Evolutionary conservation across 2,797 vertebrate genomes (phyloP), one percentile per base, ranked within the genome.

Genomic region (Dermochelys coriacea): DNA sequence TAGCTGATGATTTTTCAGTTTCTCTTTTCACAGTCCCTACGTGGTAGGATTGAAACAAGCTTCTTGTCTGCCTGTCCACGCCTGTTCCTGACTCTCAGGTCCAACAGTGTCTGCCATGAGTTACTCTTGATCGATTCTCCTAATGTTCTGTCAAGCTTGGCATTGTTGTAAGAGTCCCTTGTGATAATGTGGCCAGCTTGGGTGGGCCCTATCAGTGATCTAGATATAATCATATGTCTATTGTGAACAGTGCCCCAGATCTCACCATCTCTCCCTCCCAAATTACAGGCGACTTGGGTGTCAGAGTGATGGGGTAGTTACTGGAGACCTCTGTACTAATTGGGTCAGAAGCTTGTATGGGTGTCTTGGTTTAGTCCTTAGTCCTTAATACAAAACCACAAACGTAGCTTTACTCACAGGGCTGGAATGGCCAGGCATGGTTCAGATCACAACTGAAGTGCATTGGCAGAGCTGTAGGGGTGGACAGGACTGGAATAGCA

Each of bases 1-100:
- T n/a, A 52, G 74, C 64, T 90, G 50, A 23, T 94, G 50, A 11
- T 59, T 89, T 96, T 93, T 85, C 81, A 88, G 21, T 45, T 78
- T 25, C 9, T 27, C 3, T 55, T 34, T 78, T 10, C 81, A 74
- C 80, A 54, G 16, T 89, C 91, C 85, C 0, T 0, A 5, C 51
- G 29, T 86, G 19, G 9, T 93, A 12, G 3, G 6, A 37, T 50
- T 78, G 74, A 82, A 88, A 37, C n/a, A 34, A 71, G 21, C 37
- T 71, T 12, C 10, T 71, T 71, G 19, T 71, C 68, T 71, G 68
- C 68, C 68, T 71, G 68, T 11, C 19, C 37, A 21, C 5, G 8
- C 64, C 9, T 21, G n/a, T 68, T 68, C 19, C 16, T 71, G 68
- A 71, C n/a, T 41, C 37, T 2, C 68, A 71, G 64, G 64, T n/a